Evolutionary conservation across 2,113 vertebrate genomes (phyloP), one percentile per base, ranked within the genome.

Genomic region (Carlito syrichta): DNA sequence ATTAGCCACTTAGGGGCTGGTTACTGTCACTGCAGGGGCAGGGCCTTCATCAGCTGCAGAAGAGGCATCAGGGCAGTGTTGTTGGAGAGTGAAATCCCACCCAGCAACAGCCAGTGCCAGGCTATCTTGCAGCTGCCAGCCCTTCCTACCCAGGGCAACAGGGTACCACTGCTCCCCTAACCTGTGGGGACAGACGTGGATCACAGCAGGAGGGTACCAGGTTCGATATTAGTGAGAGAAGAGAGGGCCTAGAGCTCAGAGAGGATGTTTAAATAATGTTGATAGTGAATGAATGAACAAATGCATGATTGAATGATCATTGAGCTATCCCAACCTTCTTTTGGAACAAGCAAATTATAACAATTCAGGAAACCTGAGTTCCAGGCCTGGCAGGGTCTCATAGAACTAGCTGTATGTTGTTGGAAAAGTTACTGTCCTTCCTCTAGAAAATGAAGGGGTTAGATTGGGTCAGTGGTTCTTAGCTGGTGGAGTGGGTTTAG

Each of bases 391-490:
- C 13, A 54, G 30, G 0, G 52, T 54, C 38, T 63, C 35, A 84
- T 16, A 6, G 10, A 12, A 14, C 52, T 43, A 86, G 50, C 43
- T 40, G 17, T 40, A 10, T 74, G n/a, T 30, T 7, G 5, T 23
- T 30, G 38, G 69, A 20, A 1, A 1, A 66, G 35, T 63, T 38
- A 27, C 40, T 45, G 73, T 52, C 12, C 50, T 85, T 76, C 27
- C 16, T 25, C 68, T 89, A 19, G 40, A 68, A 50, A 50, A 32
- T 5, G 4, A 86, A 27, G 38, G 38, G 7, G n/a, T 38, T 38
- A n/a, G 19, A 5, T 8, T 35, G 25, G 32, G 35, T 43, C 11
- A 0, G 16, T 2, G 2, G 19, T 17, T 32, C 52, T 76, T 43
- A 20, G 35, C 9, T 2, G 19, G 3, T 14, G 52, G 13, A 40